Evolutionary conservation across 2,888 invertebrate genomes (phyloP).

Genomic region (Cerastoderma edule): DNA sequence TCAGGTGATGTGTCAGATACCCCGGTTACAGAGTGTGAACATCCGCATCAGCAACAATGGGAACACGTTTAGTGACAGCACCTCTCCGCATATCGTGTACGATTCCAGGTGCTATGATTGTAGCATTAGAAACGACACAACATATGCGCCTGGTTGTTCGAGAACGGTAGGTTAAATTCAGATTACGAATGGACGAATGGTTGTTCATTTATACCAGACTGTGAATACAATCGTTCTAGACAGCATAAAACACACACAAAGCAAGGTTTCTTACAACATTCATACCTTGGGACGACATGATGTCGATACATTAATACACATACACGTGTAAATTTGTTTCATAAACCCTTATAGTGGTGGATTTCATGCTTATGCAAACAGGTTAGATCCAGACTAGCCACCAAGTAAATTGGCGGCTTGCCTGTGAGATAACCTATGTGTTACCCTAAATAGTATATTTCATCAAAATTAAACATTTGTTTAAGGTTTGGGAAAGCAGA

Average conservation of each 20-base stretch:
- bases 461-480: too few relatives aligned
- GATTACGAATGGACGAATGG: background rate
- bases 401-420: too few relatives aligned
- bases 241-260: background rate
- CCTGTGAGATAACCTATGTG: too few relatives aligned
- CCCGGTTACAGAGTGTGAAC: conserved; percentile 59
- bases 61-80: conserved; percentile 39
- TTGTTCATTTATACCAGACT: background rate
- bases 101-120: conserved; percentile 68
- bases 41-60: conserved; percentile 71
- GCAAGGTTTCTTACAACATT: too few relatives aligned
- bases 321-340: background rate
- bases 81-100: conserved; percentile 64
- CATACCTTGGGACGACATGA: too few relatives aligned
- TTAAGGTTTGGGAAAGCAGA: too few relatives aligned
- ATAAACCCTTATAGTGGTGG: background rate
- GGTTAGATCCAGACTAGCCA: background rate
- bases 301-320: background rate
- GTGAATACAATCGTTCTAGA: background rate
- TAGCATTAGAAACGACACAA: conserved; percentile 42
- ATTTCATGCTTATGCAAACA: too few relatives aligned
- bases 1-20: conserved; percentile 68
- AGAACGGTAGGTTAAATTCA: conserved; percentile 13
- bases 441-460: too few relatives aligned
- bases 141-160: background rate